A percentile compares a stretch with the other conserved stretches of the same genome.
phyloP scores from a whole-genome alignment of 1,140 invertebrate genomes.

The Cherax quadricarinatus region DNA sequence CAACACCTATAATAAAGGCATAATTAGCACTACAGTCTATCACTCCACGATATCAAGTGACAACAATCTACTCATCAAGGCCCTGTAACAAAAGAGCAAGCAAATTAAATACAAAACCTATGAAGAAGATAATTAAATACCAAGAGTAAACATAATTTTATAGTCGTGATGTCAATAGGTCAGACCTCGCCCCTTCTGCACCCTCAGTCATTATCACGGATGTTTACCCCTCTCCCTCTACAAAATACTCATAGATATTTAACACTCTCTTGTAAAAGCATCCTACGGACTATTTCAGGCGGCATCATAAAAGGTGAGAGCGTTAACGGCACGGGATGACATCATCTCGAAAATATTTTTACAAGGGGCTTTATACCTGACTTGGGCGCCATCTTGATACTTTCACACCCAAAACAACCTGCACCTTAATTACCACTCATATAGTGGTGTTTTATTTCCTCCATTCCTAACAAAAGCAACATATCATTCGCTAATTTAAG shows the following conservation, averaged over 20 bases:
- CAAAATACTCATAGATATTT: not conserved
- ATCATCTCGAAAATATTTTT: not conserved
- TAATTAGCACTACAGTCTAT: too few relatives aligned
- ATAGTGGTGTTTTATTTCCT: not conserved
- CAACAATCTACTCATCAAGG: too few relatives aligned
- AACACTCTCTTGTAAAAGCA: not conserved
- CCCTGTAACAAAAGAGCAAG: too few relatives aligned
- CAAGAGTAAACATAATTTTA: too few relatives aligned
- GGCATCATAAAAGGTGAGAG: too few relatives aligned
- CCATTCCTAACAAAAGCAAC: too few relatives aligned
- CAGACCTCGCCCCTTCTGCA: not conserved
- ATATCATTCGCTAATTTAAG: too few relatives aligned
- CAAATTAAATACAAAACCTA: too few relatives aligned
- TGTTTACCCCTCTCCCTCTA: not conserved
- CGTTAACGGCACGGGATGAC: not conserved
- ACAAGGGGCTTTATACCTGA: not conserved
- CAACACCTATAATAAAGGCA: too few relatives aligned
- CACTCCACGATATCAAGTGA: too few relatives aligned
- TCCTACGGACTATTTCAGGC: too few relatives aligned
- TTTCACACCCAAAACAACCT: not conserved
- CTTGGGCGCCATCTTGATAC: not conserved
- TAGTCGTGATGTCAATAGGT: not conserved
- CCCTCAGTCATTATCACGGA: not conserved
- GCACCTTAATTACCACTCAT: not conserved
- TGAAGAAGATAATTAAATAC: too few relatives aligned